Evolutionary conservation across 2,888 invertebrate genomes (phyloP), one percentile per base, ranked within the genome.

Genomic region (Periphyllus acericola): DNA sequence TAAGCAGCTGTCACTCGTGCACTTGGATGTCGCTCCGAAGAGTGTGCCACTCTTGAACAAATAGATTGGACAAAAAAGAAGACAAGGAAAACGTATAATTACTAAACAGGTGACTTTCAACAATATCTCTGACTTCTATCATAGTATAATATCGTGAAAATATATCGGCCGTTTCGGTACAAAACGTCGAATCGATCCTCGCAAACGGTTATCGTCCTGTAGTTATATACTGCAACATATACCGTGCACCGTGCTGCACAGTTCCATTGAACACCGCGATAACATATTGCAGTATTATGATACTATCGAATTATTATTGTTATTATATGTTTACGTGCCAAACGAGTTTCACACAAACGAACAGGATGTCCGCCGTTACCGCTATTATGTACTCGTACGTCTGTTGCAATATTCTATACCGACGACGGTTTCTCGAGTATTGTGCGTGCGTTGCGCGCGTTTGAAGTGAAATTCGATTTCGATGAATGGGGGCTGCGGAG

Each of bases 381-480:
- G n/a, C n/a, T 25, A 29, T 29, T 11, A 68, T n/a, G 6, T 11
- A 11, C n/a, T 1, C n/a, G 36, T 19, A 68, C 19, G 80, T 40
- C 66, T n/a, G 78, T 55, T 25, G 78, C 55, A 21, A 55, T 36
- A 60, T 80, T 71, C 32, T 6, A 25, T 25, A 52, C 71, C 21
- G 9, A 32, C 46, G 25, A 71, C 32, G 40, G n/a, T n/a, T 71
- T 46, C 32, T 71, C 71, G 71, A 29, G 32, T 40, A 40, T 79
- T 66, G 40, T 60, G 32, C 21, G 52, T 52, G 9, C 14, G 14
- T 52, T 17, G 21, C 6, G 60, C 9, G 60, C 25, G 60, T n/a
- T 32, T n/a, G 52, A 34, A 32, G 34, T 52, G 32, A 60, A 34
- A 72, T 82, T 72, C 32, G 52, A 72, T 82, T 72, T 82, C 9